Base-by-base conservation (phyloP, 1,140 invertebrate genomes). In the Zaprionus lachaisei region DNA sequence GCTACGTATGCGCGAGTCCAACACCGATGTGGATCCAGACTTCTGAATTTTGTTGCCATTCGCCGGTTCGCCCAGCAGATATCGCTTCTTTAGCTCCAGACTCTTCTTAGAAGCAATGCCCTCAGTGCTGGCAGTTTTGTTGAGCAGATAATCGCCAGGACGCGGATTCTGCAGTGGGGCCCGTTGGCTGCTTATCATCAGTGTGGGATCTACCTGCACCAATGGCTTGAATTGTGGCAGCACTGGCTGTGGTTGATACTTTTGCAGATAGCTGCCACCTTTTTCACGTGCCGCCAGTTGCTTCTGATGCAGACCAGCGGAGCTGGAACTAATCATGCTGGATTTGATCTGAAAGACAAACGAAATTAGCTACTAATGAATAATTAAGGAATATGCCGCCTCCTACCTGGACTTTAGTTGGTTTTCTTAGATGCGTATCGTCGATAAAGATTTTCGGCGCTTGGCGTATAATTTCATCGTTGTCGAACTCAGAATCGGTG, bases 401-500 rank as follows among this genome's bases (percentile, higher is more conserved):
- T 17, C 84, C 95, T 58, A 95, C 94, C 83, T 96, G 95, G 5
- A 96, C 95, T 80, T 94, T 95, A 75, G 95, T 95, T 38, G 95
- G 91, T 61, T 92, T 93, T 54, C 80, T 81, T 74, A 93, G 63
- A 76, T 93, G 92, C 61, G 92, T 84, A 71, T 93, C 92, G 79
- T 96, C 95, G 82, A 96, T 95, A 61, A 96, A 95, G 7, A 95
- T 94, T 73, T 95, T 96, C 49, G 95, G 93, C 22, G 95, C 94
- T 81, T 96, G 95, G 22, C 95, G 94, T 64, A 94, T 94, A 0
- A 95, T 95, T 9, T 96, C 96, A n/a, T 97, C 97, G 75, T 97
- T 95, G 62, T 97, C 97, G 83, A 98, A 98, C 92, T 98, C 97
- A 5, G 97, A 98, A 92, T 98, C 97, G 0, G 97, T 98, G 55